A percentile compares a stretch with the other conserved stretches of the same genome.
phyloP scores from a whole-genome alignment of 2,888 invertebrate genomes.

The Agrochola lychnidis region DNA sequence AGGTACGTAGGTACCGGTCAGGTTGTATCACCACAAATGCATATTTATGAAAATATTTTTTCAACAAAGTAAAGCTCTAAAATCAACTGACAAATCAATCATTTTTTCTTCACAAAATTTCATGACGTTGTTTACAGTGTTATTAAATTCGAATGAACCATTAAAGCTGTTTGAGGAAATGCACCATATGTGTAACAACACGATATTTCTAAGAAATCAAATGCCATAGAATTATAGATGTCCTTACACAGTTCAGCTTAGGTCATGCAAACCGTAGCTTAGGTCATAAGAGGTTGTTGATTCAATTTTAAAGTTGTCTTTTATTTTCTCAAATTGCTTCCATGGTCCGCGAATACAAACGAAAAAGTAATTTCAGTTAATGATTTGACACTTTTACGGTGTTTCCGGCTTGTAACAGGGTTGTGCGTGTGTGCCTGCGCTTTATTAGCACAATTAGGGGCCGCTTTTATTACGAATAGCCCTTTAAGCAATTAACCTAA shows the following conservation, averaged over 20 bases:
- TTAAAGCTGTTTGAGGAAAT: conserved; percentile 19
- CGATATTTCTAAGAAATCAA: conserved; percentile 39
- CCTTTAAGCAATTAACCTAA: conserved; percentile 78
- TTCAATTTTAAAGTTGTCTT: conserved; percentile 42
- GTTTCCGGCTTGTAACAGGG: conserved; percentile 74
- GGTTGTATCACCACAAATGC: conserved; percentile 41
- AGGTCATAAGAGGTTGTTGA: conserved; percentile 24
- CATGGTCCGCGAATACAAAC: conserved; percentile 68
- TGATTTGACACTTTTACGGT: conserved; percentile 84
- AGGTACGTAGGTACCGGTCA: conserved; percentile 47
- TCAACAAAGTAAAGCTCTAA: neutral
- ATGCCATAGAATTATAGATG: conserved; percentile 38
- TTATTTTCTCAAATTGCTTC: conserved; percentile 46
- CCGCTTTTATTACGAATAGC: conserved; percentile 82
- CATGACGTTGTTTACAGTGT: neutral
- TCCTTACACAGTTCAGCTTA: conserved; percentile 33
- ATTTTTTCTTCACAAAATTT: neutral
- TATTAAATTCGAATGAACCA: conserved; percentile 23
- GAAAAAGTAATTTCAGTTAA: conserved; percentile 82
- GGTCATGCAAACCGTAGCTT: conserved; percentile 28
- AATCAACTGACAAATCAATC: neutral
- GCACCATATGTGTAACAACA: neutral
- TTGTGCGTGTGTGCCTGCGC: conserved; percentile 74
- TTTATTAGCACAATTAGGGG: conserved; percentile 81
- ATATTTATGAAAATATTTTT: conserved; percentile 47